Evolutionary conservation across 2,113 vertebrate species (phyloP).

Genomic region (Anoplopoma fimbria): DNA sequence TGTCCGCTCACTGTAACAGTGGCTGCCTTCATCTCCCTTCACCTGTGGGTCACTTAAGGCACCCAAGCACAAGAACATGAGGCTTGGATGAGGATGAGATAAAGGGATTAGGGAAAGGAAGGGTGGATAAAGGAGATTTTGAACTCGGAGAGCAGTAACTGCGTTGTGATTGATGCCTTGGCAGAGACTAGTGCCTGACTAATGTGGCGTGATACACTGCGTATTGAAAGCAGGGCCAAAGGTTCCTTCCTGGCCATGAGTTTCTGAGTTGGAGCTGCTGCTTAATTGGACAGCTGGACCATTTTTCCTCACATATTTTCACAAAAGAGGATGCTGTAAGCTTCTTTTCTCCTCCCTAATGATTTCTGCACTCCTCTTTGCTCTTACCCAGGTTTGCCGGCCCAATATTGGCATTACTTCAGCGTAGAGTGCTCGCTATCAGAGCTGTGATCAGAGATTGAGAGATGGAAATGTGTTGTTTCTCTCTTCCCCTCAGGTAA

Average conservation of each 20-base stretch:
- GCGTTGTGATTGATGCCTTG: conserved; percentile 67
- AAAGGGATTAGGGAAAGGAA: conserved; percentile 47
- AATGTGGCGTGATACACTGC: conserved; percentile 83
- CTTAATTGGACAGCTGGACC: conserved; percentile 75
- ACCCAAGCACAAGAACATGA: conserved; percentile 47
- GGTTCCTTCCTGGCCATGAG: conserved; percentile 69
- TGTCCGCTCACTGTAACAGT: conserved; percentile 57
- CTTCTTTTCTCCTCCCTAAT: conserved; percentile 32
- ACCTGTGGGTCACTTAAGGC: conserved; percentile 48
- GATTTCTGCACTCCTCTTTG: conserved; percentile 7
- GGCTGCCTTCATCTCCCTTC: conserved; percentile 46
- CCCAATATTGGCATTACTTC: conserved; percentile 30
- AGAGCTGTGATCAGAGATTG: conserved; percentile 68
- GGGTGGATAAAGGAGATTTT: conserved; percentile 52
- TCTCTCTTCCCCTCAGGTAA: conserved; percentile 60
- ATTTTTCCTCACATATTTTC: conserved; percentile 65
- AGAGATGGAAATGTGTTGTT: conserved; percentile 56
- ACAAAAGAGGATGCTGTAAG: conserved; percentile 51
- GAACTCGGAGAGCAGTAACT: conserved; percentile 55
- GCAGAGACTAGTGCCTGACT: conserved; percentile 84
- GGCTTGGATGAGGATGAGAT: conserved; percentile 55
- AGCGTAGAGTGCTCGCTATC: conserved; percentile 55
- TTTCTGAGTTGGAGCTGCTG: conserved; percentile 66
- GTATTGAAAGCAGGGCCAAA: conserved; percentile 70
- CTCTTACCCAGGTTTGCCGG: conserved; percentile 42